Evolutionary conservation across 2,113 vertebrate genomes (phyloP).

Genomic region (Chionomys nivalis): DNA sequence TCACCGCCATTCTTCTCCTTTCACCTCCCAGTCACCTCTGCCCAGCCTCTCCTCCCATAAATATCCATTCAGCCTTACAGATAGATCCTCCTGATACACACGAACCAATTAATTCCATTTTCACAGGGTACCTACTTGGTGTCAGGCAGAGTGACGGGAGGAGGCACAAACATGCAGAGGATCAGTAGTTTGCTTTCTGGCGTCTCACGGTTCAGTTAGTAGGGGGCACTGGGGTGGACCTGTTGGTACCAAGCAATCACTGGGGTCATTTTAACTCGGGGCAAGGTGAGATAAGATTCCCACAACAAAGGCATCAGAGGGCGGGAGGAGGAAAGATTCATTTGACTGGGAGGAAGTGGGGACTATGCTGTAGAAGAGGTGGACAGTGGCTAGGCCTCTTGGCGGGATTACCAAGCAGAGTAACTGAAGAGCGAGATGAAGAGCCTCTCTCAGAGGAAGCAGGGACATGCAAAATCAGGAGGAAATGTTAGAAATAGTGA

Average conservation of each 20-base stretch:
- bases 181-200: neutral
- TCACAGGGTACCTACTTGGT: neutral
- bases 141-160: neutral
- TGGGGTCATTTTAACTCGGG: neutral
- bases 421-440: neutral
- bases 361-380: neutral
- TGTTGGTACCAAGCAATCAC: neutral
- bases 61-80: conserved; percentile 72
- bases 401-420: neutral
- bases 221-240: fast-evolving
- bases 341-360: neutral
- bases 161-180: neutral
- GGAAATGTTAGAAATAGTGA: neutral
- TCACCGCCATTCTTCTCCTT: conserved; percentile 51
- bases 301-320: neutral
- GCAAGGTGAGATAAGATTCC: neutral
- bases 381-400: fast-evolving
- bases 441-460: neutral
- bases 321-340: neutral
- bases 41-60: conserved; percentile 66
- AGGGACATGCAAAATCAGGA: neutral
- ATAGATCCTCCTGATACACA: conserved; percentile 66
- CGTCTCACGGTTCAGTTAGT: neutral
- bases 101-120: conserved; percentile 68
- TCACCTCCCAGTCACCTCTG: conserved; percentile 77